Base-by-base conservation (phyloP, 2,113 vertebrate genomes). In the Hippotragus niger region DNA sequence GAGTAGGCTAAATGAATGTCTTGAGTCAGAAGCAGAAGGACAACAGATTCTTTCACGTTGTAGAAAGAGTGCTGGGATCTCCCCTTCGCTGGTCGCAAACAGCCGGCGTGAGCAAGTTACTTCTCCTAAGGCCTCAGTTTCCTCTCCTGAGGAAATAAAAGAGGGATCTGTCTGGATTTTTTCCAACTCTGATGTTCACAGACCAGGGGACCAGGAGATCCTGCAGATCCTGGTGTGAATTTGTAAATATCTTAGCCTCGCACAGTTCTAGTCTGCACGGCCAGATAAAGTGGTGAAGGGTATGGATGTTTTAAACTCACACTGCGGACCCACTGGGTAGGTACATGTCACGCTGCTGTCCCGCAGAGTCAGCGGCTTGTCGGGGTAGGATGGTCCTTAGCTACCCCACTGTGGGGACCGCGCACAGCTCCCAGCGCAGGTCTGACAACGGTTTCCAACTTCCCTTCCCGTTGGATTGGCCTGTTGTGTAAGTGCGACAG, bases 351-450 rank as follows among this genome's bases (percentile, higher is more conserved):
- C 14, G 7, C 25, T 50, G 71, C 6, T 13, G 4, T 58, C 57
- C 29, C 7, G 9, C 31, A 6, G 47, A 90, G 80, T 81, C 89
- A 33, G 89, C 23, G 15, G n/a, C 27, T 76, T n/a, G 90, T 90
- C 6, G 47, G 90, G 87, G 58, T 87, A 84, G 58, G 29, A 58
- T 13, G 23, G 60, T 50, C 11, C 1, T 57, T 31, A 52, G 40
- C 15, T 23, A 7, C 25, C 47, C 25, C 9, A 64, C 36, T 57
- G 1, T 7, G 0, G 12, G 5, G 45, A 21, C 8, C 2, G 1
- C 2, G 4, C 1, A 43, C 1, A 4, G n/a, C 57, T 36, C 15
- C 5, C 33, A 40, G 52, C 4, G 2, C 19, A 21, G 14, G 25
- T 27, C 33, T 52, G 23, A 5, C 2, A 1, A 3, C 0, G 3